Evolutionary conservation across 2,797 vertebrate species (phyloP).

Genomic region (Malurus splendens): DNA sequence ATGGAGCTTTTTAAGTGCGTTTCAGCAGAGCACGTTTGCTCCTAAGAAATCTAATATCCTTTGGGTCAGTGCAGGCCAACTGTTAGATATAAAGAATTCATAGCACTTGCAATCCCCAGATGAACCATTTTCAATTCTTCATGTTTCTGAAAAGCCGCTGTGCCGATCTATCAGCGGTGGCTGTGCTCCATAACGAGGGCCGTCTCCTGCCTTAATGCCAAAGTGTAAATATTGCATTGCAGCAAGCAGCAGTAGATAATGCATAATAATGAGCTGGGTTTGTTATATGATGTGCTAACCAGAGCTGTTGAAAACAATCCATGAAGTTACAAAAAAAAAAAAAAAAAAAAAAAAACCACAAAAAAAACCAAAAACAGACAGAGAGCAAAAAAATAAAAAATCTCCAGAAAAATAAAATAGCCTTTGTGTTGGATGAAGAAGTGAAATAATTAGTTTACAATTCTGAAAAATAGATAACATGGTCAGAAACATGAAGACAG

Average conservation of each 20-base stretch:
- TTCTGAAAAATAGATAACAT: not conserved
- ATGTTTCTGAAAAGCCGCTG: slow-evolving; percentile 38
- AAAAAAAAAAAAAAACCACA: accelerated
- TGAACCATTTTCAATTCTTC: slow-evolving; percentile 60
- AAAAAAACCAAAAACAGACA: not conserved
- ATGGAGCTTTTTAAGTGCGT: slow-evolving; percentile 42
- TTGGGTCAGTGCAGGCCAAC: slow-evolving; percentile 66
- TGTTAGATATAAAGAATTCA: slow-evolving; percentile 67
- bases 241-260: slow-evolving; percentile 46
- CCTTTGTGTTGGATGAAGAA: not conserved
- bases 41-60: slow-evolving; percentile 67
- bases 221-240: slow-evolving; percentile 63
- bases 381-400: not conserved
- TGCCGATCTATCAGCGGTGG: slow-evolving; percentile 29
- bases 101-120: slow-evolving; percentile 53
- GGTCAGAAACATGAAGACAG: slow-evolving; percentile 13
- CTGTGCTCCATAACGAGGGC: slow-evolving; percentile 41
- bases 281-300: slow-evolving; percentile 15
- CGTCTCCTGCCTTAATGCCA: slow-evolving; percentile 49
- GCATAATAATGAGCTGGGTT: slow-evolving; percentile 50
- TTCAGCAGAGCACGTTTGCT: slow-evolving; percentile 42
- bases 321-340: not conserved
- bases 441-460: not conserved
- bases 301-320: slow-evolving; percentile 38
- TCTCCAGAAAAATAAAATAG: not conserved